A percentile compares a stretch with the other conserved stretches of the same genome.
phyloP scores from a whole-genome alignment of 53 echinoderm and acorn worm species.

The Paracentrotus lividus region DNA sequence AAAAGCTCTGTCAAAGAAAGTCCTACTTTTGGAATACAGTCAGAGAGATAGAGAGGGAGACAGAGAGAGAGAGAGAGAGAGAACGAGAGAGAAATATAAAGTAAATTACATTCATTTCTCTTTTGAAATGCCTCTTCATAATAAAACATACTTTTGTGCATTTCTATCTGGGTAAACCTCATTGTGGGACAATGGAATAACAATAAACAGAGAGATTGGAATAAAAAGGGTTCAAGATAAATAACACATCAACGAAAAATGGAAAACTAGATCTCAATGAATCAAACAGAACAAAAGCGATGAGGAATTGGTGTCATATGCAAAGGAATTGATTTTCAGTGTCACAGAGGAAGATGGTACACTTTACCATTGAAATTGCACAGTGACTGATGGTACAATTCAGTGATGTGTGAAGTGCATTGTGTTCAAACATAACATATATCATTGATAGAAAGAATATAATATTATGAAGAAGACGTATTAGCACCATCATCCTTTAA shows the following conservation, averaged over 20 bases:
- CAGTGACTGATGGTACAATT: background rate
- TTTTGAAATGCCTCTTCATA: background rate
- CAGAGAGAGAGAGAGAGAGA: background rate
- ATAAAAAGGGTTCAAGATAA: background rate
- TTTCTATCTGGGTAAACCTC: background rate
- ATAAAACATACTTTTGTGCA: background rate
- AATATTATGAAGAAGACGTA: background rate
- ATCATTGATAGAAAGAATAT: background rate
- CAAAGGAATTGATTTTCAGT: background rate
- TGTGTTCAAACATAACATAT: background rate
- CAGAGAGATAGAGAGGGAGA: conserved; percentile 1
- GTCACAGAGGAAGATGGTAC: background rate
- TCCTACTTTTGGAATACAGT: conserved; percentile 26
- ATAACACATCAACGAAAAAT: background rate
- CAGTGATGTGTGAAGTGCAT: background rate
- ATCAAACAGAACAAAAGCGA: background rate
- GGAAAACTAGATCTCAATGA: background rate
- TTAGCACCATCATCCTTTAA: background rate
- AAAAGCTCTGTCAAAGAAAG: conserved; percentile 3
- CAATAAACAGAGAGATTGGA: background rate
- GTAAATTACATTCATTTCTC: conserved; percentile 23
- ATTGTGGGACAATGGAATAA: conserved; percentile 3
- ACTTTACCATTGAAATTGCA: background rate
- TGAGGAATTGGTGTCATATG: background rate
- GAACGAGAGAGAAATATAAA: conserved; percentile 12